Percentiles rank a stretch among this genome's conserved stretches.
These are phyloP conservation scores for Echinarachnius parma DNA, from an alignment of 53 echinoderm and acorn worm genomes.

Conservation along the genomic window DNA sequence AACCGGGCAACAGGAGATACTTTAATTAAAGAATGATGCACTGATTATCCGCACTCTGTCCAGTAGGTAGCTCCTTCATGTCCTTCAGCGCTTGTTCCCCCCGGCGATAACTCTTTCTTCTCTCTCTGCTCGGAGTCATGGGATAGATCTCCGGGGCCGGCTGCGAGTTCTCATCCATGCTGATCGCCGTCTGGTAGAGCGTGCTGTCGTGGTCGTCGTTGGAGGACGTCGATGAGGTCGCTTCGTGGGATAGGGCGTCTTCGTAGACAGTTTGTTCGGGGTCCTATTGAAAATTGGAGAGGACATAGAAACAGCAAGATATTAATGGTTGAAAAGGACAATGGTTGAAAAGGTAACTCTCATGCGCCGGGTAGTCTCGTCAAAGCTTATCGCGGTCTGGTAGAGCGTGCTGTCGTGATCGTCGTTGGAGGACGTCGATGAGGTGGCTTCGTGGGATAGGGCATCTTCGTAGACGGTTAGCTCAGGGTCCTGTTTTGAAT, in stretches of 20 bases:
- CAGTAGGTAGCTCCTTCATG: slow-evolving; percentile 21
- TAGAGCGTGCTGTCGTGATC: slow-evolving; percentile 26
- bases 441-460: background rate
- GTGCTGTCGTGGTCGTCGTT: slow-evolving; percentile 7
- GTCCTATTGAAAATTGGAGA: too few relatives aligned
- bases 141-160: slow-evolving; percentile 24
- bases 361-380: background rate
- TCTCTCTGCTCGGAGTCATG: slow-evolving; percentile 35
- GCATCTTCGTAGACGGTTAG: slow-evolving; percentile 28
- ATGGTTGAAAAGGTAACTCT: too few relatives aligned
- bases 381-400: slow-evolving; percentile 22
- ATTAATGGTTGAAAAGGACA: too few relatives aligned
- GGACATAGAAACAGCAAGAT: too few relatives aligned
- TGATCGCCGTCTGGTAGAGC: slow-evolving; percentile 36
- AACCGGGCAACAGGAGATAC: too few relatives aligned
- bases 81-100: slow-evolving; percentile 15
- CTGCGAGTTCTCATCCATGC: background rate
- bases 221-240: too few relatives aligned
- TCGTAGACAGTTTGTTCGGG: slow-evolving; percentile 19
- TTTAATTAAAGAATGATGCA: slow-evolving; percentile 37
- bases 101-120: slow-evolving; percentile 20
- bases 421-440: background rate
- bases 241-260: slow-evolving; percentile 1
- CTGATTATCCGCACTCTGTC: slow-evolving; percentile 18
- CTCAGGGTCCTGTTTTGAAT: slow-evolving; percentile 21